These are phyloP conservation scores for Caenorhabditis tropicalis DNA, from an alignment of 1,140 invertebrate genomes.

Conservation along the genomic window DNA sequence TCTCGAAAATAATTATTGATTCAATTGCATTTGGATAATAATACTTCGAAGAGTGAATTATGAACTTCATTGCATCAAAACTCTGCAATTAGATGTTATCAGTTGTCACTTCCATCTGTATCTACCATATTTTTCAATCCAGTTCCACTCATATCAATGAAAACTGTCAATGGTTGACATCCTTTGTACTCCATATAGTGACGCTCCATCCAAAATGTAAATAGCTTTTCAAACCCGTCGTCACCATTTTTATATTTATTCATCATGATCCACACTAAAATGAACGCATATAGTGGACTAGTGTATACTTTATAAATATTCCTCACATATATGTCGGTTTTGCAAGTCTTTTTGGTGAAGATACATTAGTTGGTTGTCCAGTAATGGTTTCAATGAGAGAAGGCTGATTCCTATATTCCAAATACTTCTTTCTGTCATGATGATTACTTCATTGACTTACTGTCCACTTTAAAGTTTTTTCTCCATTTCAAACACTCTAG, in stretches of 20 bases:
- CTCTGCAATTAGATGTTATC: slow-evolving; percentile 51
- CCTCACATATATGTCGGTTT: slow-evolving; percentile 52
- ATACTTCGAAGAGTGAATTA: slow-evolving; percentile 47
- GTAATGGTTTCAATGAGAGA: slow-evolving; percentile 46
- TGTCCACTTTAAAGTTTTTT: slow-evolving; percentile 50
- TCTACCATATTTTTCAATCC: slow-evolving; percentile 50
- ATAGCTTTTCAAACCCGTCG: slow-evolving; percentile 51
- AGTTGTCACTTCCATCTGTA: no score
- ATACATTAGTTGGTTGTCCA: slow-evolving; percentile 55
- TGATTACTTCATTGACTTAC: slow-evolving; percentile 37
- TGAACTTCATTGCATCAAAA: slow-evolving; percentile 50
- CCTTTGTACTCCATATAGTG: slow-evolving; percentile 54
- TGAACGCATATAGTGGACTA: neutral
- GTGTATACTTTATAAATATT: neutral
- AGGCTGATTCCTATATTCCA: slow-evolving; percentile 49
- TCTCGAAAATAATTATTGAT: slow-evolving; percentile 44
- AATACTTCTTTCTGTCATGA: neutral
- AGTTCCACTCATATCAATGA: slow-evolving; percentile 51
- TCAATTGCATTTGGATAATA: slow-evolving; percentile 47
- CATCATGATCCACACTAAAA: slow-evolving; percentile 59
- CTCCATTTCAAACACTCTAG: slow-evolving; percentile 58
- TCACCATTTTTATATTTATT: slow-evolving; percentile 48
- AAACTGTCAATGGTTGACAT: slow-evolving; percentile 30
- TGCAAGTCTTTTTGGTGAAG: slow-evolving; percentile 53
- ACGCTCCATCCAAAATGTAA: slow-evolving; percentile 57